Base-by-base conservation (phyloP, 2,113 vertebrate species). In the Cyrtonyx montezumae region DNA sequence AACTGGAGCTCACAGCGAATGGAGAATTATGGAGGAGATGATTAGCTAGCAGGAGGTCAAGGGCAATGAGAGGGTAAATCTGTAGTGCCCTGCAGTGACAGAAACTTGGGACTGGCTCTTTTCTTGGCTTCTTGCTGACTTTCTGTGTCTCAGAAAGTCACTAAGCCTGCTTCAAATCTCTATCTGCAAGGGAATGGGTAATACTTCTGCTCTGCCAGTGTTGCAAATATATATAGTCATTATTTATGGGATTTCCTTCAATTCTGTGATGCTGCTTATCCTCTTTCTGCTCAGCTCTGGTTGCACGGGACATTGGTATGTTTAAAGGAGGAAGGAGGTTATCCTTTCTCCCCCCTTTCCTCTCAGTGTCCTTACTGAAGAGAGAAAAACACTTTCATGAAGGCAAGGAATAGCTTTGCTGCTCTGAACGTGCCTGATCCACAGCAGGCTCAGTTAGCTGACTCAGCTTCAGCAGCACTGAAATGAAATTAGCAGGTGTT, bases 401-500 rank as follows among this genome's bases (percentile, higher is more conserved):
- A 66, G n/a, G 66, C 20, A 61, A 55, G 43, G 66, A 80, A 45
- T 79, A 75, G 13, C 73, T 87, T 43, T 71, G n/a, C 66, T 76
- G 61, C 62, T 73, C 66, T 90, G 70, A 84, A 68, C 1, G 8
- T 88, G 88, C 80, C 62, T 68, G 84, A 58, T 66, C 46, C 36
- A 84, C 69, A 30, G 45, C 49, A 79, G 40, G 26, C 40, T 88
- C 36, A 26, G 80, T 73, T 90, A 96, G 80, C 93, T 96, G 92
- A 93, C 83, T 96, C 94, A 96, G 92, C 92, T 80, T 73, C 58
- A 88, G 80, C 88, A 92, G 80, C 77, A 45, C 83, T 62, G 83
- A 83, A 94, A 95, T 93, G 46, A 90, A 88, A 96, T 96, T 91
- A 93, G 88, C 36, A 71, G 80, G 92, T 95, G 96, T 90, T 93